Evolutionary conservation across 2,888 invertebrate species (phyloP).

Genomic region (Mythimna loreyi): DNA sequence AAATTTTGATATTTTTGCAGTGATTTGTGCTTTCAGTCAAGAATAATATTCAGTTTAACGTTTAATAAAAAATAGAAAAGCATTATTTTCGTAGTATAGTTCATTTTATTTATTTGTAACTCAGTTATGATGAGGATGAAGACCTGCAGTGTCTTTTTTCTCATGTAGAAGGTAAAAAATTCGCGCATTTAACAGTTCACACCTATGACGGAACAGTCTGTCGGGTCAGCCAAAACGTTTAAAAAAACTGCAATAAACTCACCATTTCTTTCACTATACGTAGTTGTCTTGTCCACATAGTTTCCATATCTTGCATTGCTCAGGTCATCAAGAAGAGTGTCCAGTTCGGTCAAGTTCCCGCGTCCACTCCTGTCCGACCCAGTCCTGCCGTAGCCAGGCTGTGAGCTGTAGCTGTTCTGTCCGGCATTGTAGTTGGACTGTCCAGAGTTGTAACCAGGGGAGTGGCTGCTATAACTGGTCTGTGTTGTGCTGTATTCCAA

Average conservation of each 20-base stretch:
- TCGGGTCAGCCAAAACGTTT: not conserved
- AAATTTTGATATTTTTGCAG: not conserved
- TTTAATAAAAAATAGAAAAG: no score
- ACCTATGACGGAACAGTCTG: no score
- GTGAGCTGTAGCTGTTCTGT: constrained; percentile 40
- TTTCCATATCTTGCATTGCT: constrained; percentile 93
- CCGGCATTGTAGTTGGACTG: constrained; percentile 41
- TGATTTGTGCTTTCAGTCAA: no score
- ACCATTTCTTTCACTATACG: constrained; percentile 81
- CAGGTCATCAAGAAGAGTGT: constrained; percentile 97
- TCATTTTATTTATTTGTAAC: constrained; percentile 1
- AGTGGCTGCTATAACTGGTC: constrained; percentile 70
- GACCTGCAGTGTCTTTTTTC: not conserved
- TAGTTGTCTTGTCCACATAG: constrained; percentile 79
- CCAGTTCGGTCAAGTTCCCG: constrained; percentile 97
- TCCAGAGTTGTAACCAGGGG: constrained; percentile 68
- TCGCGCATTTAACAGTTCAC: no score
- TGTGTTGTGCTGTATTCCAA: constrained; percentile 80
- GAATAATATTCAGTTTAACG: no score
- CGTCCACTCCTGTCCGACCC: constrained; percentile 69
- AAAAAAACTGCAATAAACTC: constrained; percentile 57
- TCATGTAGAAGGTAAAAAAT: no score
- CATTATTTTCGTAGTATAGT: not conserved
- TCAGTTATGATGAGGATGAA: not conserved
- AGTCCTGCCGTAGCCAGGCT: constrained; percentile 81